These are phyloP conservation scores for Asarcornis scutulata DNA, from an alignment of 2,113 vertebrate species.

Conservation along the genomic window DNA sequence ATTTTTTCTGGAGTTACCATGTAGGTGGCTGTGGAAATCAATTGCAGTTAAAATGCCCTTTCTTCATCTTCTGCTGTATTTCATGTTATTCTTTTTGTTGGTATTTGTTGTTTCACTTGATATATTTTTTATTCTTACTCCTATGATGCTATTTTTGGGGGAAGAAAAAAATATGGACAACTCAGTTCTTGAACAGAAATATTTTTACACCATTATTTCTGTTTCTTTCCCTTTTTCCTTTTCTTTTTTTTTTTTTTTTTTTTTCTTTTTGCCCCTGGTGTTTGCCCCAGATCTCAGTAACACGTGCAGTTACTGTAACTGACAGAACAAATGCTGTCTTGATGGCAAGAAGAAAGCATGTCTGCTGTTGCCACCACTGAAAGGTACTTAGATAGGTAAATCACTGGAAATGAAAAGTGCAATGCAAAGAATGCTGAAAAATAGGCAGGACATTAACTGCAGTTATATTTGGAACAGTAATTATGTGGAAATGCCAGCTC, in stretches of 20 bases:
- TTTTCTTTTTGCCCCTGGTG: neutral
- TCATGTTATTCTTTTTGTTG: neutral
- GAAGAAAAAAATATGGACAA: neutral
- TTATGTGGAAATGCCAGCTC: neutral
- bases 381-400: constrained; percentile 43
- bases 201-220: neutral
- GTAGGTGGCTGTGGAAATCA: neutral
- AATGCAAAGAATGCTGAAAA: constrained; percentile 4
- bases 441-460: neutral
- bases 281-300: neutral
- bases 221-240: neutral
- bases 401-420: neutral
- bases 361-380: neutral
- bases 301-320: neutral
- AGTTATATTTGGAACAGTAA: neutral
- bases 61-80: neutral
- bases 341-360: neutral
- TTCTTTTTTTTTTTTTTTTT: neutral
- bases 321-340: neutral
- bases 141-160: accelerated
- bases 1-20: neutral
- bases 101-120: neutral
- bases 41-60: neutral
- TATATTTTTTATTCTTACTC: neutral
- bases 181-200: neutral